phyloP scores from a whole-genome alignment of 2,113 vertebrate species.

The Phodopus roborovskii region DNA sequence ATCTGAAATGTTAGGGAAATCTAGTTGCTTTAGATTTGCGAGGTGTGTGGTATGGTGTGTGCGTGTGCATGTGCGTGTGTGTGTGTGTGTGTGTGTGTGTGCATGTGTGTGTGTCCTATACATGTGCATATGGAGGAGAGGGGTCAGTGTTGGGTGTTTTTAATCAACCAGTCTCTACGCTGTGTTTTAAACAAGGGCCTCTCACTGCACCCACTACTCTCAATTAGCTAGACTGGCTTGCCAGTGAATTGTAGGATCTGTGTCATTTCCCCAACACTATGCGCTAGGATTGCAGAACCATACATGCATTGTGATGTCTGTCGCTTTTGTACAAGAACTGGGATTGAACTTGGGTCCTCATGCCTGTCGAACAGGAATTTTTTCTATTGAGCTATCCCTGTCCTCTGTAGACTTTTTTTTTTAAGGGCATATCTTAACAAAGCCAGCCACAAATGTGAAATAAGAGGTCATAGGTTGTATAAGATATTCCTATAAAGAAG shows the following conservation, averaged over 20 bases:
- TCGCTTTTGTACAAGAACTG: neutral
- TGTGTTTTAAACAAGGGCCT: neutral
- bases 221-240: neutral
- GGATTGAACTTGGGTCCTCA: neutral
- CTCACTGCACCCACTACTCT: neutral
- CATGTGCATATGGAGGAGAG: neutral
- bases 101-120: neutral
- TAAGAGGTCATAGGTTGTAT: neutral
- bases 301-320: too few relatives aligned
- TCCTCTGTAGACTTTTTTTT: neutral
- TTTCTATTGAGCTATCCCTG: too few relatives aligned
- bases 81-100: neutral
- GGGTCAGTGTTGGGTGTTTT: neutral
- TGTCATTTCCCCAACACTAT: too few relatives aligned
- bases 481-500: neutral
- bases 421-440: neutral
- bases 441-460: neutral
- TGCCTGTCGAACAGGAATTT: too few relatives aligned
- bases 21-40: neutral
- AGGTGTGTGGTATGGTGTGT: neutral
- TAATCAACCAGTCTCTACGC: neutral
- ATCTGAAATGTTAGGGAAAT: conserved; percentile 21
- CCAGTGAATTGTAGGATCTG: neutral
- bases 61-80: neutral
- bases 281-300: neutral